These are phyloP conservation scores for Potamilus streckersoni DNA, from an alignment of 1,140 invertebrate species.

Conservation along the genomic window DNA sequence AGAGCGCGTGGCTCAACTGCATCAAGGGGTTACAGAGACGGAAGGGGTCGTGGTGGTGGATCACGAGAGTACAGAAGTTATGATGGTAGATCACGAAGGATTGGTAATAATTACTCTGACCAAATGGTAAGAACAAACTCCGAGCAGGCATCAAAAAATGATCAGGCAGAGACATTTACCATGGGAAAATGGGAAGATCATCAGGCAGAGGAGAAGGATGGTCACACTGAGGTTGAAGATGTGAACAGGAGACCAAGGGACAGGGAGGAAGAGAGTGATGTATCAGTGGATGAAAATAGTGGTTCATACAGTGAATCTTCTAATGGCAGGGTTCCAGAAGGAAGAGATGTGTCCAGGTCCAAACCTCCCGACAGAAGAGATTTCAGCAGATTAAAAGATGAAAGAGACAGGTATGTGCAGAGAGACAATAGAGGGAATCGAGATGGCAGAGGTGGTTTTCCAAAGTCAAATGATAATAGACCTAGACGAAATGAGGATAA, in stretches of 20 bases:
- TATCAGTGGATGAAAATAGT: conserved; percentile 61
- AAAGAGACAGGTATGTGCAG: conserved; percentile 4
- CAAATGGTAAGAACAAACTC: conserved; percentile 23
- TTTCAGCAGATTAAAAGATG: conserved; percentile 6
- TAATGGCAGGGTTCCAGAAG: conserved; percentile 32
- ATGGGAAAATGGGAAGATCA: conserved; percentile 35
- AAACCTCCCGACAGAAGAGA: conserved; percentile 8
- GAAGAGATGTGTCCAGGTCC: conserved; percentile 17
- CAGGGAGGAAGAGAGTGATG: conserved; percentile 63
- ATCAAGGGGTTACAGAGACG: conserved; percentile 41
- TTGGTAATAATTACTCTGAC: too few species aligned
- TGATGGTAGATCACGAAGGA: conserved; percentile 32
- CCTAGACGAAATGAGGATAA: conserved; percentile 3
- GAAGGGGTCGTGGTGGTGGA: conserved; percentile 36
- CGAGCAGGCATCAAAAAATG: conserved; percentile 10
- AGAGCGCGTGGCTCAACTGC: conserved; percentile 39
- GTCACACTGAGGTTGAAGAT: conserved; percentile 24
- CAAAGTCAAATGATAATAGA: conserved; percentile 1
- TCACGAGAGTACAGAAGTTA: conserved; percentile 46
- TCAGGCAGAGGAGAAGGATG: conserved; percentile 38
- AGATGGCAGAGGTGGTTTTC: conserved; percentile 6
- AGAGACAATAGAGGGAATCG: conserved; percentile 15
- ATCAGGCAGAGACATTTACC: not conserved
- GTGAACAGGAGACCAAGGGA: conserved; percentile 44
- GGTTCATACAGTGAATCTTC: conserved; percentile 52